Conservation (phyloP, 2,113 vertebrate genomes). For the Gymnorhina tibicen region DNA sequence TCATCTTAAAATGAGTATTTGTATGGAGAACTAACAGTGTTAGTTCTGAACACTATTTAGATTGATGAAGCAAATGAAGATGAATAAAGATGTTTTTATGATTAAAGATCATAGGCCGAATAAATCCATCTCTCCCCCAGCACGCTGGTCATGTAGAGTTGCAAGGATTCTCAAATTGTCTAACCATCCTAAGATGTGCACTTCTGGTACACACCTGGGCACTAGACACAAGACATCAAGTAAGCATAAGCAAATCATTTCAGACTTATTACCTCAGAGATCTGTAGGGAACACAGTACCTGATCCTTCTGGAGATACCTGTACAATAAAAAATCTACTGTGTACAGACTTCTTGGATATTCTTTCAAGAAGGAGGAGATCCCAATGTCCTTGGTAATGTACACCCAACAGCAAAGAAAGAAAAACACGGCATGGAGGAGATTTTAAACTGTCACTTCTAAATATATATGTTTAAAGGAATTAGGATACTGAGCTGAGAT, state of each 20-base stretch:
- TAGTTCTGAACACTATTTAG: neutral
- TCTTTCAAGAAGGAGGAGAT: neutral
- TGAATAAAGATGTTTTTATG: neutral
- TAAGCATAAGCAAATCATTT: neutral
- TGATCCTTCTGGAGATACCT: neutral
- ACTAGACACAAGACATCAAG: neutral
- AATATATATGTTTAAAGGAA: neutral
- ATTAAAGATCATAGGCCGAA: neutral
- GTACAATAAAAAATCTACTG: neutral
- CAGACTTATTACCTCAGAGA: neutral
- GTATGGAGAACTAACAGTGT: neutral
- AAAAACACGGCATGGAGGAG: neutral
- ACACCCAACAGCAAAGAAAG: neutral
- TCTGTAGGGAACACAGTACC: neutral
- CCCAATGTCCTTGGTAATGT: neutral
- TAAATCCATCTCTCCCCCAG: neutral
- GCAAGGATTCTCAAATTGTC: neutral
- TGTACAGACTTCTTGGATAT: neutral
- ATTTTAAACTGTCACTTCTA: neutral
- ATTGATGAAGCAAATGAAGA: conserved; percentile 14
- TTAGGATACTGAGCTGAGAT: neutral
- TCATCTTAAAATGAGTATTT: neutral
- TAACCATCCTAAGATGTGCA: neutral
- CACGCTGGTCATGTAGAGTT: neutral
- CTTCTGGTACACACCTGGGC: neutral